phyloP scores from a whole-genome alignment of 1,140 invertebrate genomes.

The Galleria mellonella region DNA sequence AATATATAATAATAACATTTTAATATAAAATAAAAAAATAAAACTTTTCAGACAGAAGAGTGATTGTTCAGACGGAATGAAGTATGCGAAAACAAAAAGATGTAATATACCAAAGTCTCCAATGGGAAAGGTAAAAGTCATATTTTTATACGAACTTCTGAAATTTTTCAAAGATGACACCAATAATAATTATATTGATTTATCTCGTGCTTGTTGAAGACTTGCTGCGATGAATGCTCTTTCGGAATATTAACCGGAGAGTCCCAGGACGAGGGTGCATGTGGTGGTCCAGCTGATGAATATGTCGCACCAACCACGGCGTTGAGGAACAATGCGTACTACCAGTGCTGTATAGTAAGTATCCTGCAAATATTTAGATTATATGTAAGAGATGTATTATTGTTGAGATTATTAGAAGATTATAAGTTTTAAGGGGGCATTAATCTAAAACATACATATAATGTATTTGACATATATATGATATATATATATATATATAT shows the following conservation, averaged over 20 bases:
- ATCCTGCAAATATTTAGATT: too few relatives aligned
- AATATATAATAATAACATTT: too few relatives aligned
- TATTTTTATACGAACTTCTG: neutral
- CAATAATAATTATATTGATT: neutral
- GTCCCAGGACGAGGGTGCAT: conserved; percentile 36
- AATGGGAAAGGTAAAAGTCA: conserved; percentile 47
- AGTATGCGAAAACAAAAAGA: conserved; percentile 32
- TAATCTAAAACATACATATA: too few relatives aligned
- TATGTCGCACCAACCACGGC: conserved; percentile 22
- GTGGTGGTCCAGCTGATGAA: conserved; percentile 23
- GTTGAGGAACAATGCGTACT: conserved; percentile 39
- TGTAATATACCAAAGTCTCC: conserved; percentile 38
- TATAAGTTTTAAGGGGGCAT: too few relatives aligned
- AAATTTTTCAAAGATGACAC: neutral
- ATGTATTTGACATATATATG: too few relatives aligned
- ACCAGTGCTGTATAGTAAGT: conserved; percentile 51
- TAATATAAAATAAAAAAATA: neutral
- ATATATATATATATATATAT: too few relatives aligned
- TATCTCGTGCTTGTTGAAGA: conserved; percentile 20
- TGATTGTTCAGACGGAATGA: conserved; percentile 40
- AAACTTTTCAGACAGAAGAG: conserved; percentile 37
- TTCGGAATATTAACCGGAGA: conserved; percentile 41
- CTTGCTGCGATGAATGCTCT: conserved; percentile 55
- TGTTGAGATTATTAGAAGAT: too few relatives aligned
- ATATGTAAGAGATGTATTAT: too few relatives aligned